A percentile compares a stretch with the other conserved stretches of the same genome.
Conservation (phyloP, 2,888 invertebrate genomes). For the Metallyticus violacea region DNA sequence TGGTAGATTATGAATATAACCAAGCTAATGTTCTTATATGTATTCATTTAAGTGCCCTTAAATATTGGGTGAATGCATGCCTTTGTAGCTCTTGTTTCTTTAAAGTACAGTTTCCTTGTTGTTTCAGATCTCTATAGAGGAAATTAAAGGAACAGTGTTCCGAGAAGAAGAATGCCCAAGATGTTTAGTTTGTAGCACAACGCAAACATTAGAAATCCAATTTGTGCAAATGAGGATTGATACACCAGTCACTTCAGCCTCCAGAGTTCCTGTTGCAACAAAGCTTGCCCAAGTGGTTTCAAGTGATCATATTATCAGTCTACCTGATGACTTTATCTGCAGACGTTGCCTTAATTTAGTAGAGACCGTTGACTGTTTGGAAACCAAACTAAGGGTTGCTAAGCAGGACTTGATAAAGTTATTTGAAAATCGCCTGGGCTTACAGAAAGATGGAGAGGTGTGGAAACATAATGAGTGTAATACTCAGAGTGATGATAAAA, state of each 20-base stretch:
- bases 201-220: background rate
- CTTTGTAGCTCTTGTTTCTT: too few relatives aligned
- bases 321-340: slow-evolving; percentile 24
- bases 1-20: too few relatives aligned
- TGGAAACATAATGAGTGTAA: background rate
- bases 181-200: slow-evolving; percentile 29
- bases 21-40: too few relatives aligned
- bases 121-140: slow-evolving; percentile 28
- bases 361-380: slow-evolving; percentile 28
- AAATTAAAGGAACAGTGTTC: slow-evolving; percentile 11
- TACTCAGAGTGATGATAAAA: background rate
- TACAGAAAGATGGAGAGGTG: background rate
- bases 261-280: slow-evolving; percentile 26
- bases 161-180: background rate
- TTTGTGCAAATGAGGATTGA: slow-evolving; percentile 24
- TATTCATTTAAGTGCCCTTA: too few relatives aligned
- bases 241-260: slow-evolving; percentile 26
- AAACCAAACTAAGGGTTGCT: slow-evolving; percentile 26
- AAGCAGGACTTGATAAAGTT: slow-evolving; percentile 29
- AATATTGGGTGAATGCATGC: too few relatives aligned
- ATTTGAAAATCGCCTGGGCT: background rate
- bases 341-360: slow-evolving; percentile 28
- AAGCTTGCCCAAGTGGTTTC: slow-evolving; percentile 26
- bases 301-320: background rate
- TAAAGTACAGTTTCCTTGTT: too few relatives aligned